Conservation (phyloP, 2,888 invertebrate genomes). For the Synergus itoensis region DNA sequence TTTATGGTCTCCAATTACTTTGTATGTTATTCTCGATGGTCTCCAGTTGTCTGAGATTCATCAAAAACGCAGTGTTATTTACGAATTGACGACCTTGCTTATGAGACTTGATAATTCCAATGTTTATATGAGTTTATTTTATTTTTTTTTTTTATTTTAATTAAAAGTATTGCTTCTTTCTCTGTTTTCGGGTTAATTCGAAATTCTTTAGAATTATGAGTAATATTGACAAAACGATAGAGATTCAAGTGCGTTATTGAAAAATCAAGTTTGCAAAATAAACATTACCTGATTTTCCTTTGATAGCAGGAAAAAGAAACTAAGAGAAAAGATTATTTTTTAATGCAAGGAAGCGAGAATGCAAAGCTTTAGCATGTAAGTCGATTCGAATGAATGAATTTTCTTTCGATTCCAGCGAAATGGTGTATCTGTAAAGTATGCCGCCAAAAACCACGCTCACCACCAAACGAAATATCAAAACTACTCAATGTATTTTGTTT, state of each 20-base stretch:
- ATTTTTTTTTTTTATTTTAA: slow-evolving; percentile 9
- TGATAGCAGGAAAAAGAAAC: slow-evolving; percentile 15
- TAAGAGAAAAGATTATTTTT: slow-evolving; percentile 40
- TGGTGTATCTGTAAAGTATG: slow-evolving; percentile 39
- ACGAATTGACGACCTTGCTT: slow-evolving; percentile 30
- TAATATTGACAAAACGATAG: slow-evolving; percentile 38
- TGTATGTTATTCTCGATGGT: slow-evolving; percentile 6
- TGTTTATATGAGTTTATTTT: not conserved
- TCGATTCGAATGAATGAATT: slow-evolving; percentile 35
- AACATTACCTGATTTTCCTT: slow-evolving; percentile 39
- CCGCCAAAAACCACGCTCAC: slow-evolving; percentile 47
- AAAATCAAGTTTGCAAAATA: slow-evolving; percentile 21
- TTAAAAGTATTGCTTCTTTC: slow-evolving; percentile 27
- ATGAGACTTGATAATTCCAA: slow-evolving; percentile 15
- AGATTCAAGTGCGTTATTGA: slow-evolving; percentile 29
- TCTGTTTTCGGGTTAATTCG: slow-evolving; percentile 24
- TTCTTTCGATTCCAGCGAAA: slow-evolving; percentile 42
- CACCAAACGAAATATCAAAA: slow-evolving; percentile 32
- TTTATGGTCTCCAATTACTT: slow-evolving; percentile 17
- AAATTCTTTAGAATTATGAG: slow-evolving; percentile 43
- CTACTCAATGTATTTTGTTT: slow-evolving; percentile 40
- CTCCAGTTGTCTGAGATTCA: not conserved
- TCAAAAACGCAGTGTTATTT: slow-evolving; percentile 14
- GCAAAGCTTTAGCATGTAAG: slow-evolving; percentile 42
- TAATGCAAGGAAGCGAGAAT: slow-evolving; percentile 36